A percentile compares a stretch with the other conserved stretches of the same genome.
Conservation (phyloP, 2,888 invertebrate species). For the Teinopalpus imperialis region DNA sequence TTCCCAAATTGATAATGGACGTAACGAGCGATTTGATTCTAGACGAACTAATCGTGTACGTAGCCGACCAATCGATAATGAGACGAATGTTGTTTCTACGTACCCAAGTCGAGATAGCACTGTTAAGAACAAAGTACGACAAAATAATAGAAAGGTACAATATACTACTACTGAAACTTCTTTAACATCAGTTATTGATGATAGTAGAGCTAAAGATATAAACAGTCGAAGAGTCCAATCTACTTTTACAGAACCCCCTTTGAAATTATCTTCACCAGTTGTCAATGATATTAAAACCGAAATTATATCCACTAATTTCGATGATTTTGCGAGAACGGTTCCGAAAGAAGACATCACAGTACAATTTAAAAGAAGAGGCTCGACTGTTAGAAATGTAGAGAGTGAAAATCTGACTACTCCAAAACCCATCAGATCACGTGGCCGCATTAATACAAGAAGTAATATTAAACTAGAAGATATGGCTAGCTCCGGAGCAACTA, state of each 20-base stretch:
- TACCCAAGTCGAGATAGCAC: conserved; percentile 43
- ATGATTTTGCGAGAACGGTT: conserved; percentile 50
- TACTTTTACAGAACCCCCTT: conserved; percentile 38
- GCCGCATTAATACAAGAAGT: conserved; percentile 52
- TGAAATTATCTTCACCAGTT: conserved; percentile 42
- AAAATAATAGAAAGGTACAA: conserved; percentile 32
- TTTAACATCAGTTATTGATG: conserved; percentile 5
- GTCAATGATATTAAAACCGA: conserved; percentile 56
- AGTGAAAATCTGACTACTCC: conserved; percentile 44
- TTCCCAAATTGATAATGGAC: conserved; percentile 40
- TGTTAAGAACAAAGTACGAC: conserved; percentile 49
- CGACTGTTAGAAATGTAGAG: conserved; percentile 39
- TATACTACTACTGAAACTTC: conserved; percentile 15
- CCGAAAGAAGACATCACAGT: conserved; percentile 46
- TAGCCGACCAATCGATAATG: conserved; percentile 45
- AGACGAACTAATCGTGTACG: conserved; percentile 63
- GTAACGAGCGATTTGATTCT: conserved; percentile 65
- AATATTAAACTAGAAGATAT: conserved; percentile 55
- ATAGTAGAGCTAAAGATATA: conserved; percentile 5
- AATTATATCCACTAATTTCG: conserved; percentile 49
- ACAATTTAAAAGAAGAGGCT: conserved; percentile 56
- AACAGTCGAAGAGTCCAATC: conserved; percentile 20
- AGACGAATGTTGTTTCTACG: conserved; percentile 43
- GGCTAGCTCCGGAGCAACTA: conserved; percentile 62
- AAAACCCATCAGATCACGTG: conserved; percentile 43